These are phyloP conservation scores for Percopsis omiscomaycus DNA, from an alignment of 2,797 vertebrate species.

Conservation along the genomic window DNA sequence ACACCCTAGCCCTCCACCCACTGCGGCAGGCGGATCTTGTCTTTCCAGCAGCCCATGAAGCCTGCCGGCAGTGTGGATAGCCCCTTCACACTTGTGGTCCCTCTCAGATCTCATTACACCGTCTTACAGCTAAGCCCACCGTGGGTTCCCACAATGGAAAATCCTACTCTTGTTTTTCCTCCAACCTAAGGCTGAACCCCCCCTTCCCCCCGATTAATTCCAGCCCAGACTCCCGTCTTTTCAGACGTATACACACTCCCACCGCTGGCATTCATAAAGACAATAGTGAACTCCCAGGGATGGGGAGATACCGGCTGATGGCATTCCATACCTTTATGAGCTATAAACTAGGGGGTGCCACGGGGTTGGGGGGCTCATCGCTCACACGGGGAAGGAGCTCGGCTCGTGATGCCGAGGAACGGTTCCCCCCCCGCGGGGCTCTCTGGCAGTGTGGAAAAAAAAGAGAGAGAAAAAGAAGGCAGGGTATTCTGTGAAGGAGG, in stretches of 20 bases:
- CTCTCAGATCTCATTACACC: conserved; percentile 66
- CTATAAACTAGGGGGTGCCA: conserved; percentile 7
- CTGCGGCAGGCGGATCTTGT: conserved; percentile 54
- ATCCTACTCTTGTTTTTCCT: conserved; percentile 42
- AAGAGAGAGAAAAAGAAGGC: conserved; percentile 9
- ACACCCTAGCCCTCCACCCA: conserved; percentile 39
- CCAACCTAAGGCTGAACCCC: conserved; percentile 42
- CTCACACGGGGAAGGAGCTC: no score
- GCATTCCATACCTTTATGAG: conserved; percentile 27
- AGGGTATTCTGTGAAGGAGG: conserved; percentile 41
- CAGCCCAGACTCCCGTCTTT: conserved; percentile 6
- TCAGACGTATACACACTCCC: conserved; percentile 12
- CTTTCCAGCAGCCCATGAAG: conserved; percentile 66
- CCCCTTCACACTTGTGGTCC: conserved; percentile 57
- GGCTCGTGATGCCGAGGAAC: neutral
- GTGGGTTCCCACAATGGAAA: conserved; percentile 62
- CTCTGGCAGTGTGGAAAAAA: neutral
- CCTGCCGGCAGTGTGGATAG: conserved; percentile 50
- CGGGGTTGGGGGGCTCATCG: no score
- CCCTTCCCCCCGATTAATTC: conserved; percentile 38
- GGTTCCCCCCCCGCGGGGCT: conserved; percentile 3
- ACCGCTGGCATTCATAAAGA: conserved; percentile 44
- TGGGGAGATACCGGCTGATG: conserved; percentile 42
- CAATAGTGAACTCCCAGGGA: conserved; percentile 29
- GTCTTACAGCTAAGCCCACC: conserved; percentile 51